Evolutionary conservation across 2,113 vertebrate genomes (phyloP), one percentile per base, ranked within the genome.

Genomic region (Chrysochloris asiatica): DNA sequence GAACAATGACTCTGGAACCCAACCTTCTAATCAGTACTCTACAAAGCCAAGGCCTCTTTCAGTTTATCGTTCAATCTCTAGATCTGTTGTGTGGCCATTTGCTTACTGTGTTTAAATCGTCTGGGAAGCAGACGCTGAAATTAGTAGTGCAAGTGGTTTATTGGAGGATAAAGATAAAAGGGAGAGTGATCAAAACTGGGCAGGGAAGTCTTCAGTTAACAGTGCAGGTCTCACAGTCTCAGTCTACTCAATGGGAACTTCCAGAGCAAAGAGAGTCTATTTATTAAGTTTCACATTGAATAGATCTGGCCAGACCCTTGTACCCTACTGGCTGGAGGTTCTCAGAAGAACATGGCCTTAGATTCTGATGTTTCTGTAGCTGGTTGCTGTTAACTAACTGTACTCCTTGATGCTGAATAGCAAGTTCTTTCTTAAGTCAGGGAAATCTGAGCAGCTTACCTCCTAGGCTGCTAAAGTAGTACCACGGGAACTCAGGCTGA

Each of bases 91-190:
- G 33, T n/a, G 69, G 28, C 38, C 59, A 78, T 2, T 48, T 79
- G 30, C 50, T 79, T 47, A 71, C 38, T 75, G 24, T 4, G 30
- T 65, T 76, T 86, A 50, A 33, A n/a, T 82, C 8, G 24, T 84
- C n/a, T 88, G 71, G 80, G 17, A 86, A 59, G 45, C 63, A 90
- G 67, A 76, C 21, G 24, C 21, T 71, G 61, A 91, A 47, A 67
- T 86, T 79, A 56, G 21, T 50, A 52, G 22, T 77, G 10, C 3
- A 63, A 90, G 43, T 85, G 7, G 17, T 43, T 86, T 36, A 65
- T 43, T 77, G 52, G 47, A 65, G 14, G 54, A 24, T 69, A 75
- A 86, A 80, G 28, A 69, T 30, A 45, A 63, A 84, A 43, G 47
- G 26, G 10, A 26, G 4, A 83, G 43, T 77, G 76, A 83, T 14